Evolutionary conservation across 2,113 vertebrate genomes (phyloP).

Genomic region (Hypanus sabinus): DNA sequence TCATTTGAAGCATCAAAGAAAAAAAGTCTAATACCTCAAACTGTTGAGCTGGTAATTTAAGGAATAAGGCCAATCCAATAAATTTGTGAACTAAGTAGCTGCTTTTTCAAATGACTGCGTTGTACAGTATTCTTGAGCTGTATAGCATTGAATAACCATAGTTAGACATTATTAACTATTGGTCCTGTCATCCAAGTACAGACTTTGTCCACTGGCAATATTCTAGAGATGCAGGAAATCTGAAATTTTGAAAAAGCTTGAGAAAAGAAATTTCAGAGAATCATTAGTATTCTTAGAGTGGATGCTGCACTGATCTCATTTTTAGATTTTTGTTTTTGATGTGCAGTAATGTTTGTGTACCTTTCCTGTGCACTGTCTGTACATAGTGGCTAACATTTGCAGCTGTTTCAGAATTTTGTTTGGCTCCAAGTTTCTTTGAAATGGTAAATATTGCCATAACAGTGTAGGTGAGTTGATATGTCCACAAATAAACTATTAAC

Average conservation of each 20-base stretch:
- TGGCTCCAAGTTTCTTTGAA: background rate
- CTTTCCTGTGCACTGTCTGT: background rate
- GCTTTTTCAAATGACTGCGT: background rate
- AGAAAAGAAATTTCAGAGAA: no score
- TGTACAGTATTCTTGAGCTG: background rate
- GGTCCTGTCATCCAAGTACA: background rate
- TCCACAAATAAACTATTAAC: background rate
- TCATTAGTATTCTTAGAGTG: no score
- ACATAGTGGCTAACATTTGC: background rate
- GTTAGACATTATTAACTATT: background rate
- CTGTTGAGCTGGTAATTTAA: background rate
- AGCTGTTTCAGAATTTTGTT: background rate
- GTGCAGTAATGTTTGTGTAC: background rate
- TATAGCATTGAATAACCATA: background rate
- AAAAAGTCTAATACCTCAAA: background rate
- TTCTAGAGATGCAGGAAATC: no score
- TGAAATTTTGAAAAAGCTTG: no score
- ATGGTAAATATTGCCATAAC: background rate
- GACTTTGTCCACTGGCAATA: background rate
- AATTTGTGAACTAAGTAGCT: background rate
- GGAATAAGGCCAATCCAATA: background rate
- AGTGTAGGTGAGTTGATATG: background rate
- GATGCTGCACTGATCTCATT: no score
- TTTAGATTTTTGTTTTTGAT: no score
- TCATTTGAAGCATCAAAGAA: background rate